These are phyloP conservation scores for Hylaeus anthracinus DNA, from an alignment of 1,140 invertebrate genomes.

Conservation along the genomic window DNA sequence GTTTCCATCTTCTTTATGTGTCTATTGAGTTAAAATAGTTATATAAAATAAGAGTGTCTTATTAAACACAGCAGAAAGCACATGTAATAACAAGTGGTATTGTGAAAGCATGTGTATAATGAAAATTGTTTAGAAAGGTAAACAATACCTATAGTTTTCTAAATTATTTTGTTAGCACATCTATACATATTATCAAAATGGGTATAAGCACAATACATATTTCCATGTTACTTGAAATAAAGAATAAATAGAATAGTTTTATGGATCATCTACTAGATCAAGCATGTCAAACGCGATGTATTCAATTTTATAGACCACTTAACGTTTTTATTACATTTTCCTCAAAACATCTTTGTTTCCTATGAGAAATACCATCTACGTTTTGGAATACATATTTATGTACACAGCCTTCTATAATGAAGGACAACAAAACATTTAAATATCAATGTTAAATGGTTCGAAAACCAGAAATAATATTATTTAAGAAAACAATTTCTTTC, in stretches of 20 bases:
- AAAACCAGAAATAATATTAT: too few relatives aligned
- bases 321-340: too few relatives aligned
- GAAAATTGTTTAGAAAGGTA: neutral
- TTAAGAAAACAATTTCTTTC: too few relatives aligned
- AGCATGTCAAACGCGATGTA: too few relatives aligned
- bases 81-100: neutral
- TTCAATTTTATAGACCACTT: too few relatives aligned
- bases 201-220: neutral
- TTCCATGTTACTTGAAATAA: neutral
- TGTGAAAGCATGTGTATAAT: neutral
- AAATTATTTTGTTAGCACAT: neutral
- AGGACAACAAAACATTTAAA: too few relatives aligned
- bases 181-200: neutral
- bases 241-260: neutral
- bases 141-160: neutral
- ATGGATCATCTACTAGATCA: neutral
- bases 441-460: too few relatives aligned
- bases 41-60: neutral
- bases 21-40: neutral
- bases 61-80: neutral
- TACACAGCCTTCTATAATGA: too few relatives aligned
- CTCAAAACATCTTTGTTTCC: too few relatives aligned
- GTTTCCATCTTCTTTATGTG: slow-evolving; percentile 1
- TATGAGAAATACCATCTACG: too few relatives aligned
- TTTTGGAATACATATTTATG: too few relatives aligned